Conservation (phyloP, 1,140 invertebrate genomes). For the Apis florea region DNA sequence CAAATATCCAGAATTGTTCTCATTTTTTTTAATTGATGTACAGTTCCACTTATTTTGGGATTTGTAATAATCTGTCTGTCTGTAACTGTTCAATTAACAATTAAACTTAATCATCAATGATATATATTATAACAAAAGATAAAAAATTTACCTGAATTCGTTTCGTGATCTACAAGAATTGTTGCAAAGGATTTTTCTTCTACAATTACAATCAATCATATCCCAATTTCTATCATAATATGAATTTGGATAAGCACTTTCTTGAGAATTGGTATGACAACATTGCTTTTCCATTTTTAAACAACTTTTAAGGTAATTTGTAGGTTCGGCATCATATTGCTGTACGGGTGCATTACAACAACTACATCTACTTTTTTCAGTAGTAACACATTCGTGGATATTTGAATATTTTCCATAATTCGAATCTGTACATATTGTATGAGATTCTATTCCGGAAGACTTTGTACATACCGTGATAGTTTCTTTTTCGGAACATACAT, state of each 20-base stretch:
- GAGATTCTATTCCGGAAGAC: not conserved
- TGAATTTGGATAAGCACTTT: not conserved
- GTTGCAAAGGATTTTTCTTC: not conserved
- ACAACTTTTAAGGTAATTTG: conserved; percentile 32
- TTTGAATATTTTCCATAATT: not conserved
- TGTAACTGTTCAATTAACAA: conserved; percentile 12
- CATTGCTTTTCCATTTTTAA: conserved; percentile 37
- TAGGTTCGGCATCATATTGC: not conserved
- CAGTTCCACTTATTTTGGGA: conserved; percentile 18
- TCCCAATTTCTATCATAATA: conserved; percentile 25
- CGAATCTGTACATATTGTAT: not conserved
- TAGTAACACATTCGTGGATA: not conserved
- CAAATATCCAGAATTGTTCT: not conserved
- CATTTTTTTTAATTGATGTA: not conserved
- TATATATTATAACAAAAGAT: not conserved
- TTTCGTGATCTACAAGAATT: conserved; percentile 11
- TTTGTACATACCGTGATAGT: not conserved
- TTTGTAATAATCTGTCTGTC: not conserved
- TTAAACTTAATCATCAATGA: not conserved
- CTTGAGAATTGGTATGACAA: not conserved
- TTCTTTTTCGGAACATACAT: not conserved
- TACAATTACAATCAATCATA: conserved; percentile 41
- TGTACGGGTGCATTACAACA: not conserved
- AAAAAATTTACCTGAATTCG: conserved; percentile 28
- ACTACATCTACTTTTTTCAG: conserved; percentile 1